phyloP scores from a whole-genome alignment of 2,797 vertebrate genomes.

The Anas bahamensis region DNA sequence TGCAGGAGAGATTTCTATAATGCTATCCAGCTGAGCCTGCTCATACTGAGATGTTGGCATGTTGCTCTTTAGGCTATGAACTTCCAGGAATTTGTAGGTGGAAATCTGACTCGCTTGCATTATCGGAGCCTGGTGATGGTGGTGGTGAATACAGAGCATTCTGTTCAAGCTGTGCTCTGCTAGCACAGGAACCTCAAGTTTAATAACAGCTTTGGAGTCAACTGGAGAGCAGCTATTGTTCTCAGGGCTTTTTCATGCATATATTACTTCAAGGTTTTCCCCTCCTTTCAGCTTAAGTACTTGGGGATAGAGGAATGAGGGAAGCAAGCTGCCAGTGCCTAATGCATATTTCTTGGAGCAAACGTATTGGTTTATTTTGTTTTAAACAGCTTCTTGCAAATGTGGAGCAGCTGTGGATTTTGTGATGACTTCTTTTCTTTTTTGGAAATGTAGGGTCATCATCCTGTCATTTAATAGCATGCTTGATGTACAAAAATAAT shows the following conservation, averaged over 20 bases:
- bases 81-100: constrained; percentile 20
- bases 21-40: not conserved
- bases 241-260: not conserved
- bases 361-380: constrained; percentile 30
- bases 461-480: not conserved
- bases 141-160: not conserved
- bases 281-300: constrained; percentile 4
- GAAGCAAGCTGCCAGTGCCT: constrained; percentile 38
- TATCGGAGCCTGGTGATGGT: not conserved
- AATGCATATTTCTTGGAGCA: not conserved
- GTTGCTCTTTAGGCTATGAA: not conserved
- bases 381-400: constrained; percentile 32
- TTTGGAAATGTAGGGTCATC: not conserved
- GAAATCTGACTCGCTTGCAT: not conserved
- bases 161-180: constrained; percentile 22
- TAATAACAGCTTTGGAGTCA: constrained; percentile 28
- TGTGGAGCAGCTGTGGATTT: constrained; percentile 54
- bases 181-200: not conserved
- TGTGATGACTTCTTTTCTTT: not conserved
- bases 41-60: not conserved
- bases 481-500: not conserved
- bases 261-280: constrained; percentile 13
- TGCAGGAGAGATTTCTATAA: not conserved
- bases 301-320: constrained; percentile 8
- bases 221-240: constrained; percentile 39